phyloP scores from a whole-genome alignment of 2,888 invertebrate species.

The Epinotia brunnichana region DNA sequence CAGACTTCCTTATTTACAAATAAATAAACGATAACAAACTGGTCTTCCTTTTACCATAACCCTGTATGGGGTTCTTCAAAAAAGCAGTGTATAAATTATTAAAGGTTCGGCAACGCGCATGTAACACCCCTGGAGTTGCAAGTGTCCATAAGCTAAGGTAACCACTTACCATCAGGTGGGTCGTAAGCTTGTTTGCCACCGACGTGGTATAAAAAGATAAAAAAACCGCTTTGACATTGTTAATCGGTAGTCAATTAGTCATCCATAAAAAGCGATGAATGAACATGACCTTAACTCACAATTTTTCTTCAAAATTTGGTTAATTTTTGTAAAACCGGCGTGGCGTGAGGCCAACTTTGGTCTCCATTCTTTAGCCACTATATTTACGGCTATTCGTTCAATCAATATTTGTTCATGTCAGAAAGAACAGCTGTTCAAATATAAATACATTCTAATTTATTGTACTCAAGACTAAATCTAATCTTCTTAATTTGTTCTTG shows the following conservation, averaged over 20 bases:
- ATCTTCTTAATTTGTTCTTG: not conserved
- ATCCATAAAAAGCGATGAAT: not conserved
- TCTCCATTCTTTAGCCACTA: not conserved
- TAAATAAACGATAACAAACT: not conserved
- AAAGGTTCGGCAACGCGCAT: too few relatives aligned
- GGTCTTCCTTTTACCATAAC: not conserved
- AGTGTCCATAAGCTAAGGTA: too few relatives aligned
- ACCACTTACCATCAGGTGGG: too few relatives aligned
- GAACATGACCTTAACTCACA: not conserved
- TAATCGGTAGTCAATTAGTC: not conserved
- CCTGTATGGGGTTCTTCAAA: too few relatives aligned
- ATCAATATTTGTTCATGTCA: too few relatives aligned
- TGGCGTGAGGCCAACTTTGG: not conserved
- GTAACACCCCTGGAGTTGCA: too few relatives aligned
- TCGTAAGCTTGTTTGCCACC: too few relatives aligned
- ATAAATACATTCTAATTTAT: not conserved
- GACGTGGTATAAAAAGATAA: too few relatives aligned
- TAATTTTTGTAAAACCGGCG: not conserved
- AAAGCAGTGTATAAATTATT: too few relatives aligned
- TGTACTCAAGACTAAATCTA: not conserved
- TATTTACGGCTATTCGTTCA: not conserved
- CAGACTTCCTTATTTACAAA: not conserved
- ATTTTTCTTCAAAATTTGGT: not conserved
- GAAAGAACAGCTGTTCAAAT: not conserved
- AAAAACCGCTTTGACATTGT: too few relatives aligned